A percentile compares a stretch with the other conserved stretches of the same genome.
phyloP scores from a whole-genome alignment of 2,888 invertebrate species.

The Carcina quercana region DNA sequence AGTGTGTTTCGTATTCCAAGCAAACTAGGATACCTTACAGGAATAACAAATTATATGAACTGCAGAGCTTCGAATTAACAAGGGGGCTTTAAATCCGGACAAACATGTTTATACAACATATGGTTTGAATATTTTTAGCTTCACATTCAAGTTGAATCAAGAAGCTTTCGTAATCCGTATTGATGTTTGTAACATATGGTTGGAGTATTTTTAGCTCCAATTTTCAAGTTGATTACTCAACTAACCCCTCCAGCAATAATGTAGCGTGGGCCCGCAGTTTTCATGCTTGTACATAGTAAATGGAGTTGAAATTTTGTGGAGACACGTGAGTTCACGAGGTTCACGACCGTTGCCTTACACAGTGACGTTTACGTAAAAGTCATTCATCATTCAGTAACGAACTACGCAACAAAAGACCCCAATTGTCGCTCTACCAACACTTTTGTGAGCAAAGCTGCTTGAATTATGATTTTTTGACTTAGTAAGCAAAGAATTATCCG shows the following conservation, averaged over 20 bases:
- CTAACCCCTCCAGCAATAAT: constrained; percentile 38
- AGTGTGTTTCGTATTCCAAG: constrained; percentile 7
- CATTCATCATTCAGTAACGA: constrained; percentile 34
- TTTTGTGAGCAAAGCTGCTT: no score
- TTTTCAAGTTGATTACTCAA: constrained; percentile 32
- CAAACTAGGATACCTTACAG: constrained; percentile 2
- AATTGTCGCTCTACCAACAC: constrained; percentile 5
- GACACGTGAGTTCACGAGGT: constrained; percentile 52
- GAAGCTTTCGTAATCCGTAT: neutral
- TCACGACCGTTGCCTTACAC: constrained; percentile 32
- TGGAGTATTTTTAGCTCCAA: no score
- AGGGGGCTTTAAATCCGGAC: neutral
- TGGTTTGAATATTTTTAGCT: neutral
- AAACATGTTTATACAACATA: neutral
- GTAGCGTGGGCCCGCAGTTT: constrained; percentile 41
- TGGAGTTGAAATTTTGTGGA: constrained; percentile 49
- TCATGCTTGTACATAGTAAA: constrained; percentile 55
- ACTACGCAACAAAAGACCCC: constrained; percentile 5
- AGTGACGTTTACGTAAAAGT: constrained; percentile 25
- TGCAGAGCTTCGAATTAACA: no score
- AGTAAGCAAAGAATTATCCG: no score
- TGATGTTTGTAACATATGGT: neutral
- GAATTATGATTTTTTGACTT: constrained; percentile 1
- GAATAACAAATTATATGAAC: constrained; percentile 6
- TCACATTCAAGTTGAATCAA: no score